Conservation (phyloP, 1,140 invertebrate species). For the Eupristina koningsbergeri region DNA sequence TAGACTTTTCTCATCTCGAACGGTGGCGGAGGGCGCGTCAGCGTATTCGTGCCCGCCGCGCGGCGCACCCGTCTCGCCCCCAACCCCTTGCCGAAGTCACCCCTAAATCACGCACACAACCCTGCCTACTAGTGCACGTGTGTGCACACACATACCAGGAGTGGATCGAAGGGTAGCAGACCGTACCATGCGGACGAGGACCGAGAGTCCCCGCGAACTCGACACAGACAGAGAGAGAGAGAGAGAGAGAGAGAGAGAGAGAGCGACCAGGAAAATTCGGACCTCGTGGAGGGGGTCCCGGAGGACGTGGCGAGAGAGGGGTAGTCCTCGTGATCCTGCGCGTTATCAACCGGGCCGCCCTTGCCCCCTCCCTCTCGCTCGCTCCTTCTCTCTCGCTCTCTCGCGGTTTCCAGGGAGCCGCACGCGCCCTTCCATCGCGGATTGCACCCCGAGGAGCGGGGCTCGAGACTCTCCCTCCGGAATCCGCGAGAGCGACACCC, state of each 20-base stretch:
- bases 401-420: background rate
- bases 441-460: constrained; percentile 43
- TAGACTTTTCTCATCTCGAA: constrained; percentile 47
- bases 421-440: background rate
- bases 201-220: background rate
- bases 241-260: no score
- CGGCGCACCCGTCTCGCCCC: background rate
- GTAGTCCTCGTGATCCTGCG: constrained; percentile 63
- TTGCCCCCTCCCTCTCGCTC: constrained; percentile 45
- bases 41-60: background rate
- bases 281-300: background rate
- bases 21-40: background rate
- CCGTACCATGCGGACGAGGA: background rate
- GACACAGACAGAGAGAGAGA: background rate
- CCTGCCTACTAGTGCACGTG: no score
- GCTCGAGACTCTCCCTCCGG: constrained; percentile 51
- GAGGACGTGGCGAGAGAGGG: constrained; percentile 13
- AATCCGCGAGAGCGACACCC: background rate
- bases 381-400: background rate
- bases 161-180: background rate
- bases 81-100: background rate
- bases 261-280: background rate
- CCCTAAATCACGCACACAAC: no score
- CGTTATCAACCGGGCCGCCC: constrained; percentile 63
- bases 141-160: background rate